These are phyloP conservation scores for Bolinopsis microptera DNA, from an alignment of 37 sponge, comb jelly and placozoan genomes.

Conservation along the genomic window DNA sequence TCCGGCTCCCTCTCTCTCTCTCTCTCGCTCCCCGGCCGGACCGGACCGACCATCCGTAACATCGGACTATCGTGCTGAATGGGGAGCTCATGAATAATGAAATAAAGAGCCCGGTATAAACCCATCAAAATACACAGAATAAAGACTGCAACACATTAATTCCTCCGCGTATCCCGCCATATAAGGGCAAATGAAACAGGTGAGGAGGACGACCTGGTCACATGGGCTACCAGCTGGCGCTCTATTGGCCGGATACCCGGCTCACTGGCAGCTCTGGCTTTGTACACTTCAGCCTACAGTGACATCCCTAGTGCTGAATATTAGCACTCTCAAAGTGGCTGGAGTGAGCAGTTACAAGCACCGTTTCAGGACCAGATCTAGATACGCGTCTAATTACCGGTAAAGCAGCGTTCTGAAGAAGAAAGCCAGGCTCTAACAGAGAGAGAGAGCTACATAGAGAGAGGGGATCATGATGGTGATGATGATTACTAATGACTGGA, in stretches of 20 bases:
- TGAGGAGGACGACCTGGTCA: constrained; percentile 10
- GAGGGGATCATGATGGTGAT: neutral
- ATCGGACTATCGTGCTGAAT: neutral
- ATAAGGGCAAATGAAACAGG: constrained; percentile 56
- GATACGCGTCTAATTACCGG: neutral
- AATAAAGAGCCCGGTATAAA: neutral
- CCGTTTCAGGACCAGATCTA: neutral
- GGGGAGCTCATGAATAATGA: neutral
- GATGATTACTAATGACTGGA: neutral
- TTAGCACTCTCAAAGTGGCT: neutral
- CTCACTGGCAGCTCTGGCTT: neutral
- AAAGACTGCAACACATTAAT: constrained; percentile 62
- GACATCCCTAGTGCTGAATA: neutral
- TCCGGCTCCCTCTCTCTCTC: too few species aligned
- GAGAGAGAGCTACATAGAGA: constrained; percentile 22
- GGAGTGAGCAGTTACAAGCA: neutral
- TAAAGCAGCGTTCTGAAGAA: neutral
- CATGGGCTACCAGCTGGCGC: neutral
- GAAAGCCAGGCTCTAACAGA: neutral
- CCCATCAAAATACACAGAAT: constrained; percentile 64
- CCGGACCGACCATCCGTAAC: neutral
- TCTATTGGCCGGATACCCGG: neutral
- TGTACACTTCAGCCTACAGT: neutral
- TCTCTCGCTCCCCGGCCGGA: neutral
- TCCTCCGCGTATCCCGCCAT: constrained; percentile 47